Conservation (phyloP, 2,113 vertebrate genomes). For the Myiagra hebetior region DNA sequence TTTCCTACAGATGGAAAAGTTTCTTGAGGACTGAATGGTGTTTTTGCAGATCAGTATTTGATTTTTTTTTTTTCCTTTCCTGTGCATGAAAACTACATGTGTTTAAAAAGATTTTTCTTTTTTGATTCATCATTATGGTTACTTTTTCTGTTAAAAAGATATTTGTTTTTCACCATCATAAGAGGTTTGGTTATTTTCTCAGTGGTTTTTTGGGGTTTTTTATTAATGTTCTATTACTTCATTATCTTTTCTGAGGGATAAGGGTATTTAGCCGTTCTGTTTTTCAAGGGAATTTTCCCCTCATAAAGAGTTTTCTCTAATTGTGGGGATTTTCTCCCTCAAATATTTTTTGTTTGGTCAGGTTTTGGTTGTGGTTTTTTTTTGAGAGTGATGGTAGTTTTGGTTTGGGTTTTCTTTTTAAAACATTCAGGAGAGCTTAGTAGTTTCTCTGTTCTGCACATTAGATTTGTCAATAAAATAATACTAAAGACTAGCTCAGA, state of each 20-base stretch:
- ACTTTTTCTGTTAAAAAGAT: background rate
- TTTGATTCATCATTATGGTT: background rate
- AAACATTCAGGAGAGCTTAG: background rate
- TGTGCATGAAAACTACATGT: fast-evolving
- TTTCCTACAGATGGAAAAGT: background rate
- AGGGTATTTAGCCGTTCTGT: background rate
- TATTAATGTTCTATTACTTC: background rate
- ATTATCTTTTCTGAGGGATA: background rate
- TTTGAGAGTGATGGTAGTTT: background rate
- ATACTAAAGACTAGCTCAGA: background rate
- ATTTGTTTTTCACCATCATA: background rate
- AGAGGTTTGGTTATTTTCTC: background rate
- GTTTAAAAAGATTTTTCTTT: background rate
- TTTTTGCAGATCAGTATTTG: background rate
- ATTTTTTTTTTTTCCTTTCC: background rate
- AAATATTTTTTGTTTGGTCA: background rate
- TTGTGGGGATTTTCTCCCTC: background rate
- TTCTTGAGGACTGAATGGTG: background rate
- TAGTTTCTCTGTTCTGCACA: background rate
- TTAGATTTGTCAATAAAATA: background rate
- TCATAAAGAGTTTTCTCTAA: background rate
- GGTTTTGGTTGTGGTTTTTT: fast-evolving
- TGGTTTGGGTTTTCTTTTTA: fast-evolving
- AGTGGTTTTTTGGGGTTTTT: fast-evolving
- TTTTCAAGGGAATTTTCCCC: background rate